Conservation (phyloP, 2,797 vertebrate species). For the Acridotheres tristis region DNA sequence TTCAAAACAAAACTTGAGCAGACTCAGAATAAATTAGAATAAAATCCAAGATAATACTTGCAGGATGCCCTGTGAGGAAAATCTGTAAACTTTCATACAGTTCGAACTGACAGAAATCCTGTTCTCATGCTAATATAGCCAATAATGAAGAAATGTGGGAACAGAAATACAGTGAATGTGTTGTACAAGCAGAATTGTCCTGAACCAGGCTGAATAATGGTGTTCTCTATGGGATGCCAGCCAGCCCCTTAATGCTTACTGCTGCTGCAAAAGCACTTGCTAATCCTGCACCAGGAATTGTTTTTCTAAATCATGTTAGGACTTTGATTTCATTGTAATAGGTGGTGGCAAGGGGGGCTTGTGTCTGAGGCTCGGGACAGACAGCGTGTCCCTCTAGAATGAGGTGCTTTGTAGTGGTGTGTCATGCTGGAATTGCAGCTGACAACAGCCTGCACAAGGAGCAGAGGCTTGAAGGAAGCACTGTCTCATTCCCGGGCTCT, state of each 20-base stretch:
- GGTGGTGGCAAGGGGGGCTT: not conserved
- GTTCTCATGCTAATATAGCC: conserved; percentile 58
- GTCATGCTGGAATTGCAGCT: conserved; percentile 7
- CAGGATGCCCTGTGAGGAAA: not conserved
- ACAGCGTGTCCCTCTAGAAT: not conserved
- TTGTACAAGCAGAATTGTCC: conserved; percentile 37
- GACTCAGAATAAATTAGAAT: conserved; percentile 48
- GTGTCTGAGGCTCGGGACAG: not conserved
- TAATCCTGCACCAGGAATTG: conserved; percentile 61
- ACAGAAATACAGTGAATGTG: conserved; percentile 1
- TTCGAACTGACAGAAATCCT: not conserved
- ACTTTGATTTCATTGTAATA: conserved; percentile 50
- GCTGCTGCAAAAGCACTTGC: conserved; percentile 1
- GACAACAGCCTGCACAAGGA: not conserved
- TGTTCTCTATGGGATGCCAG: conserved; percentile 22
- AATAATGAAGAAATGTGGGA: conserved; percentile 49
- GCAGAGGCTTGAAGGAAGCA: not conserved
- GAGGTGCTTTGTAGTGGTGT: conserved; percentile 12
- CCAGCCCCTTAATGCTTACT: conserved; percentile 1
- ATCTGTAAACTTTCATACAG: not conserved
- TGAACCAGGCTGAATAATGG: conserved; percentile 31
- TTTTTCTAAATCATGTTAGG: conserved; percentile 53
- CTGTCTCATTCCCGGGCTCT: not conserved
- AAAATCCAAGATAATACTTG: conserved; percentile 26
- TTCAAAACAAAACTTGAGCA: conserved; percentile 13